Evolutionary conservation across 2,113 vertebrate genomes (phyloP).

Genomic region (Corythornis cristatus): DNA sequence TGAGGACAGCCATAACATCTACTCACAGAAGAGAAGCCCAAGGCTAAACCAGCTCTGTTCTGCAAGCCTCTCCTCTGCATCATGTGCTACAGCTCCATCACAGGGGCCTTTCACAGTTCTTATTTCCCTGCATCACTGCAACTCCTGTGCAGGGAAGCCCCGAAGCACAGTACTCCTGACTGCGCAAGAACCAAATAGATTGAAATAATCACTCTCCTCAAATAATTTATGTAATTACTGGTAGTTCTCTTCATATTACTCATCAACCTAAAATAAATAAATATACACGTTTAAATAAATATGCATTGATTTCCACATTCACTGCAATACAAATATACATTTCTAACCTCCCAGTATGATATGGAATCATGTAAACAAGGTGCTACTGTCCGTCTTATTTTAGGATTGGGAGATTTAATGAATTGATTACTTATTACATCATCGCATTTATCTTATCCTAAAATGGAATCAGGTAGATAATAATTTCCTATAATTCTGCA

Average conservation of each 20-base stretch:
- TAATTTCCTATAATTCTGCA: neutral
- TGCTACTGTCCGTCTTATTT: neutral
- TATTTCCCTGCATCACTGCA: accelerated
- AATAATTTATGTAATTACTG: neutral
- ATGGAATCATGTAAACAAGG: neutral
- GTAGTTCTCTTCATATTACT: neutral
- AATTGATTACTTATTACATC: neutral
- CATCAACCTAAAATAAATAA: neutral
- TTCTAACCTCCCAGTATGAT: neutral
- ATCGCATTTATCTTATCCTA: neutral
- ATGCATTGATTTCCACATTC: neutral
- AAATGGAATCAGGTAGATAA: neutral
- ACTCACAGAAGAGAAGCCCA: neutral
- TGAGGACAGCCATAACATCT: neutral
- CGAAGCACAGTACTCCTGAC: neutral
- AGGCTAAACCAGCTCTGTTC: neutral
- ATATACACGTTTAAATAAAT: neutral
- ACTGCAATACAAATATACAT: neutral
- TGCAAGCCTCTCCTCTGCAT: neutral
- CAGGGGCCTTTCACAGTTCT: accelerated
- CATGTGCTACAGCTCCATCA: accelerated
- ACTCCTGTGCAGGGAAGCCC: neutral
- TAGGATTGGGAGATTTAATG: neutral
- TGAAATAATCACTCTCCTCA: neutral
- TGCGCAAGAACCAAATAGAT: accelerated